phyloP scores from a whole-genome alignment of 2,113 vertebrate genomes.

The Neoarius graeffei region DNA sequence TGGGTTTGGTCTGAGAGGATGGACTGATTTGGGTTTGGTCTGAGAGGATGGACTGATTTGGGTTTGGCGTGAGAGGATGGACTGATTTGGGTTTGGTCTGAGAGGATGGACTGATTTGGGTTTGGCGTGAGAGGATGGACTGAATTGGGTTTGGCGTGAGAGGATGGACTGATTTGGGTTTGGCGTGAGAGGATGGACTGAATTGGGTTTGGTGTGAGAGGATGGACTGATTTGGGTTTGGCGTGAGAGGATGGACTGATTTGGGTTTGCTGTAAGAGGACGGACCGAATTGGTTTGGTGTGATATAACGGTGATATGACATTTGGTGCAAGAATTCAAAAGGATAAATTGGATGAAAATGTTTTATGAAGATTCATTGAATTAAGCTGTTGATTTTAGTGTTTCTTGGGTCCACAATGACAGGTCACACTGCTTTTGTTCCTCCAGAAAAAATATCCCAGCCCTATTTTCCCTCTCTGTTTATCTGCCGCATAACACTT shows the following conservation, averaged over 20 bases:
- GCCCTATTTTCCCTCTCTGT: slow-evolving; percentile 17
- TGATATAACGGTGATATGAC: neutral
- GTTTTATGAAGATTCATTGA: neutral
- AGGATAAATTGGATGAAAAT: slow-evolving; percentile 1
- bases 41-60: neutral
- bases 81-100: neutral
- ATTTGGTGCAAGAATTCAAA: neutral
- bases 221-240: neutral
- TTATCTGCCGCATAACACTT: slow-evolving; percentile 3
- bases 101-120: neutral
- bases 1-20: too few species aligned
- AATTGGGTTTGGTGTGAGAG: neutral
- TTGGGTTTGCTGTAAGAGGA: neutral
- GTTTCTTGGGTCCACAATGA: slow-evolving; percentile 19
- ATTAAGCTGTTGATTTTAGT: slow-evolving; percentile 34
- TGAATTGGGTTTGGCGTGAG: neutral
- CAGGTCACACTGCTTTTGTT: slow-evolving; percentile 29
- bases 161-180: neutral
- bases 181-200: neutral
- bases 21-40: neutral
- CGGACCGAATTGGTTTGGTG: neutral
- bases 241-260: too few species aligned
- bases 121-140: neutral
- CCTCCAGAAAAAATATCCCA: slow-evolving; percentile 21
- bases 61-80: neutral